Percentiles rank a stretch among this genome's conserved stretches.
Conservation (phyloP, 2,888 invertebrate genomes). For the Opisthograptis luteolata region DNA sequence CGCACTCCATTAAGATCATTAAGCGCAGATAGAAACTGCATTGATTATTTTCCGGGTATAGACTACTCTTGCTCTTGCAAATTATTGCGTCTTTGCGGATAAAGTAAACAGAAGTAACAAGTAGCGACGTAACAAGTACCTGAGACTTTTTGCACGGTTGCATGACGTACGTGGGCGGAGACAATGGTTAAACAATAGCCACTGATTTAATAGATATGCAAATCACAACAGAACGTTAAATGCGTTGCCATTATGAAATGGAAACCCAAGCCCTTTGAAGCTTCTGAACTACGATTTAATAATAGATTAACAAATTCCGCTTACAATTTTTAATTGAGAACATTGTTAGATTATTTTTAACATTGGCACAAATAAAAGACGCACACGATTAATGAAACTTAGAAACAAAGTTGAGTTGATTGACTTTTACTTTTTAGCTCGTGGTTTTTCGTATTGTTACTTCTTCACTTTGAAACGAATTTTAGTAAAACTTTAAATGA, state of each 20-base stretch:
- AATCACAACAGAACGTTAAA: neutral
- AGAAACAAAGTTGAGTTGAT: too few relatives aligned
- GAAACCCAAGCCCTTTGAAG: neutral
- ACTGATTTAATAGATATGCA: neutral
- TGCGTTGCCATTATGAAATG: neutral
- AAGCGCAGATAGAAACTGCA: constrained; percentile 18
- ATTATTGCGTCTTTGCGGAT: constrained; percentile 8
- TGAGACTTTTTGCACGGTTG: constrained; percentile 15
- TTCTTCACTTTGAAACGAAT: too few relatives aligned
- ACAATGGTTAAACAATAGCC: constrained; percentile 15
- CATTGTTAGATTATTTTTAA: too few relatives aligned
- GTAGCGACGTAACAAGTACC: constrained; percentile 3
- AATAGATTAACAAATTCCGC: too few relatives aligned
- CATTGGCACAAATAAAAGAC: too few relatives aligned
- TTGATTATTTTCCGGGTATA: constrained; percentile 27
- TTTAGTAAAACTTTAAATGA: too few relatives aligned
- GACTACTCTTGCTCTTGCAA: constrained; percentile 11
- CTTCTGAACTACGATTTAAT: too few relatives aligned
- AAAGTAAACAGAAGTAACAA: constrained; percentile 12
- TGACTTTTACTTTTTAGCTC: too few relatives aligned
- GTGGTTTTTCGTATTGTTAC: too few relatives aligned
- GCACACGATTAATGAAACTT: too few relatives aligned
- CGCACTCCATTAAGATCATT: constrained; percentile 8
- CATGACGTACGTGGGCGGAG: constrained; percentile 14
- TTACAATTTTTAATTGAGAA: too few relatives aligned